Evolutionary conservation across 2,888 invertebrate species (phyloP).

Genomic region (Nomada ferruginata): DNA sequence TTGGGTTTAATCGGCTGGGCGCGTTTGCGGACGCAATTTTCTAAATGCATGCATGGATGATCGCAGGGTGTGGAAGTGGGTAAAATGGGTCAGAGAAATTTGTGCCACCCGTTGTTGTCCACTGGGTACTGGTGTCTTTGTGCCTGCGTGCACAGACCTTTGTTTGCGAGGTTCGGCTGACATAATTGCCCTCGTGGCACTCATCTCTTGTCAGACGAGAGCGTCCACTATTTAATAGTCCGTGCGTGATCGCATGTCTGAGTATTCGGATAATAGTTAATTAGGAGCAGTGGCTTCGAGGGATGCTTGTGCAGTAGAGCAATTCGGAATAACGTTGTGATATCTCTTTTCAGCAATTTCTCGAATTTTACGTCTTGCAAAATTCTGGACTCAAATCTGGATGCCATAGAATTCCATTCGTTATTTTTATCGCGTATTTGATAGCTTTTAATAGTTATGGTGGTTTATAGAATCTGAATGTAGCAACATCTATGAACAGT

Average conservation of each 20-base stretch:
- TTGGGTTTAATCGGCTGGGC: not conserved
- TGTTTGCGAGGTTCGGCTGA: not conserved
- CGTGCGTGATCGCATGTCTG: not conserved
- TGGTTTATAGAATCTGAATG: no score
- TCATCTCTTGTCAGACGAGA: not conserved
- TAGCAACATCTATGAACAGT: no score
- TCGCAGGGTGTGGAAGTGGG: not conserved
- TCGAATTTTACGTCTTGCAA: not conserved
- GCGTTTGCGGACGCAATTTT: not conserved
- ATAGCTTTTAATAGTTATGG: no score
- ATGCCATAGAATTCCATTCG: no score
- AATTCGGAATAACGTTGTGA: not conserved
- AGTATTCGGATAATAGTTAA: not conserved
- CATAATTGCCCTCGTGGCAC: conserved; percentile 15
- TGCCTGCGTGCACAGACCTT: not conserved
- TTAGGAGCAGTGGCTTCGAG: not conserved
- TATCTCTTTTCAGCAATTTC: not conserved
- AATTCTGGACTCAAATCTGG: not conserved
- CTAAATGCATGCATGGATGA: not conserved
- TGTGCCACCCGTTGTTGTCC: not conserved
- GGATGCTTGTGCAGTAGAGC: not conserved
- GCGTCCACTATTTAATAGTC: conserved; percentile 9
- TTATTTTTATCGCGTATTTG: no score
- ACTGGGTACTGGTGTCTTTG: not conserved
- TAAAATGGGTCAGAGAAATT: conserved; percentile 5